These are phyloP conservation scores for Drosophila parvula DNA, from an alignment of 1,140 invertebrate genomes.

Conservation along the genomic window DNA sequence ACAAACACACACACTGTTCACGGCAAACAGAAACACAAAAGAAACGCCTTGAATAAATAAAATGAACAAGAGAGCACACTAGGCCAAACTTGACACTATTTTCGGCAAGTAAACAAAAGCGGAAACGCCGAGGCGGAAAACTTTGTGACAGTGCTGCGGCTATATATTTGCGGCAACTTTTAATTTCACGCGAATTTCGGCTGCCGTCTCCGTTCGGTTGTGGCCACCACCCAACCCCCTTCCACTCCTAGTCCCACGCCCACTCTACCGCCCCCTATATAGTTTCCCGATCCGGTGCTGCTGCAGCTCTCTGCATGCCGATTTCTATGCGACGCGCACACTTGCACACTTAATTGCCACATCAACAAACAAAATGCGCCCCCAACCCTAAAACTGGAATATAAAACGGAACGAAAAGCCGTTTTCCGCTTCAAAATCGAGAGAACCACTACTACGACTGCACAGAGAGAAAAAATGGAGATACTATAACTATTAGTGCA, in stretches of 20 bases:
- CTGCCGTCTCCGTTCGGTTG: conserved; percentile 11
- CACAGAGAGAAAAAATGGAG: background rate
- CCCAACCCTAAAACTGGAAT: conserved; percentile 15
- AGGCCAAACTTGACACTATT: conserved; percentile 68
- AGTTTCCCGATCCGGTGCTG: conserved; percentile 24
- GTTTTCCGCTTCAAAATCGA: conserved; percentile 44
- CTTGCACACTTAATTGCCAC: conserved; percentile 54
- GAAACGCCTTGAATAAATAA: conserved; percentile 33
- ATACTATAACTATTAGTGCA: too few relatives aligned
- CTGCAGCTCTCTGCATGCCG: conserved; percentile 38
- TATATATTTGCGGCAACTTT: conserved; percentile 60
- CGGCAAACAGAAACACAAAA: conserved; percentile 15
- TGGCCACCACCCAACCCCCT: conserved; percentile 8
- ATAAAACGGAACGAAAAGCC: conserved; percentile 40
- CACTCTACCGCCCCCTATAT: conserved; percentile 9
- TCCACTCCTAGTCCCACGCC: background rate
- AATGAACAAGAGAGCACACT: conserved; percentile 43
- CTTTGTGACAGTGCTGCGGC: conserved; percentile 59
- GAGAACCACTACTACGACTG: background rate
- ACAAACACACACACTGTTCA: conserved; percentile 4
- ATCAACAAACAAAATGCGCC: conserved; percentile 54
- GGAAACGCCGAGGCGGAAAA: conserved; percentile 56
- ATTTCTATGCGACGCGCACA: conserved; percentile 46
- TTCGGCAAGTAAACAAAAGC: conserved; percentile 52
- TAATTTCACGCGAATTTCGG: conserved; percentile 59